A percentile compares a stretch with the other conserved stretches of the same genome.
Conservation (phyloP, 2,888 invertebrate genomes). For the Amphiduros pacificus region DNA sequence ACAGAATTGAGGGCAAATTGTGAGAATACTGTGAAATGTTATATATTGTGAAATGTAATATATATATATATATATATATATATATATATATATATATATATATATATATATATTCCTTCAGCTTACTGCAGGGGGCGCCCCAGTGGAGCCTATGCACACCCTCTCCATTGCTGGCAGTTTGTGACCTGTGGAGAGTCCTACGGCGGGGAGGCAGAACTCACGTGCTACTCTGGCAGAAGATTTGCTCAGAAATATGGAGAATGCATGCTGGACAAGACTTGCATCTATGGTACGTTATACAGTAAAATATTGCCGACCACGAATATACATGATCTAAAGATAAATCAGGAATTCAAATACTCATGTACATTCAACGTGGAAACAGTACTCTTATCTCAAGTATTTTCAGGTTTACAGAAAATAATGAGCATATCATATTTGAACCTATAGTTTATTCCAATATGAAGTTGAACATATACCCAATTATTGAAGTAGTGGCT, state of each 20-base stretch:
- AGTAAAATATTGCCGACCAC: background rate
- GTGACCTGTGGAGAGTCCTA: conserved; percentile 22
- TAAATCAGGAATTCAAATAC: no score
- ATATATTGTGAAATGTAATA: background rate
- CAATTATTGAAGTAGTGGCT: no score
- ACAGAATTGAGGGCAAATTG: background rate
- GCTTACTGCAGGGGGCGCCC: conserved; percentile 16
- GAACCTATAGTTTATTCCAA: no score
- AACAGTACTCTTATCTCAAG: no score
- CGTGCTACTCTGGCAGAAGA: conserved; percentile 25
- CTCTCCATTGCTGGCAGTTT: conserved; percentile 31
- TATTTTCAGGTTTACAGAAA: no score
- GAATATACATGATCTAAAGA: background rate
- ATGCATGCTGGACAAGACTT: conserved; percentile 23
- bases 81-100: background rate
- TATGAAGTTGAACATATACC: no score
- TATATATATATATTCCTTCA: background rate
- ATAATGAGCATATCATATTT: no score
- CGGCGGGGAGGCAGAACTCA: conserved; percentile 22
- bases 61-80: background rate
- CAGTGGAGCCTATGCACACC: conserved; percentile 21
- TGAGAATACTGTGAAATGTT: background rate
- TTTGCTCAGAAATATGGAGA: conserved; percentile 8
- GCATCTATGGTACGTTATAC: conserved; percentile 22
- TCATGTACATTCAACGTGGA: no score